Percentiles rank a stretch among this genome's conserved stretches.
These are phyloP conservation scores for Lepidurus packardi DNA, from an alignment of 1,140 invertebrate genomes.

Conservation along the genomic window DNA sequence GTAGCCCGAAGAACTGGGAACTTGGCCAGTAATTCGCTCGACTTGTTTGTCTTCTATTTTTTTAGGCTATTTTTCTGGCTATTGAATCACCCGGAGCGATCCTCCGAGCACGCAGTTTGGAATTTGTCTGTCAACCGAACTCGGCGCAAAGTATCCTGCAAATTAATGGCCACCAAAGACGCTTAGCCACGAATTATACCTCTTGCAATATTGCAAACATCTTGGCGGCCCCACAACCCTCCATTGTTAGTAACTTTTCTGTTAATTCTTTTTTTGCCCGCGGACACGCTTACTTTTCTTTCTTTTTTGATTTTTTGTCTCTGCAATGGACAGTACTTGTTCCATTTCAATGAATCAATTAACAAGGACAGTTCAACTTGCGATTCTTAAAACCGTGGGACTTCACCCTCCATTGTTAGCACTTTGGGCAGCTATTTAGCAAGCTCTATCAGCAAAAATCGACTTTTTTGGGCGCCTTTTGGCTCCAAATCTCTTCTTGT, in stretches of 20 bases:
- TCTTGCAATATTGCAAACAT: slow-evolving; percentile 2
- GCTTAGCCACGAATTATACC: background rate
- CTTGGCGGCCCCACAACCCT: background rate
- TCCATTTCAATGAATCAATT: background rate
- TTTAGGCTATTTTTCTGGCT: background rate
- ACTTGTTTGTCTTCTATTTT: background rate
- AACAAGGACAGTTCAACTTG: too few relatives aligned
- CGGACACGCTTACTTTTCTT: background rate
- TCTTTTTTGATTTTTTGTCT: background rate
- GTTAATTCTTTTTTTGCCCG: too few relatives aligned
- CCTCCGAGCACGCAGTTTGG: background rate
- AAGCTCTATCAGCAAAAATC: background rate
- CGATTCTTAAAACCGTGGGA: too few relatives aligned
- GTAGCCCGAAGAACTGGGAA: background rate
- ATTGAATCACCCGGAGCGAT: background rate
- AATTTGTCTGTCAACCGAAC: background rate
- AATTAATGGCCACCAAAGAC: background rate
- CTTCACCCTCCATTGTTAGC: too few relatives aligned
- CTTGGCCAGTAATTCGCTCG: slow-evolving; percentile 9
- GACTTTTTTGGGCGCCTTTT: too few relatives aligned
- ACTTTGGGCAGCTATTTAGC: background rate
- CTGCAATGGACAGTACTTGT: background rate
- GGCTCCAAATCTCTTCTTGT: too few relatives aligned
- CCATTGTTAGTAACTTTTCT: background rate
- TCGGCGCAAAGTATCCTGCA: background rate